These are phyloP conservation scores for Manis crassicaudata DNA, from an alignment of 2,797 vertebrate genomes.

Conservation along the genomic window DNA sequence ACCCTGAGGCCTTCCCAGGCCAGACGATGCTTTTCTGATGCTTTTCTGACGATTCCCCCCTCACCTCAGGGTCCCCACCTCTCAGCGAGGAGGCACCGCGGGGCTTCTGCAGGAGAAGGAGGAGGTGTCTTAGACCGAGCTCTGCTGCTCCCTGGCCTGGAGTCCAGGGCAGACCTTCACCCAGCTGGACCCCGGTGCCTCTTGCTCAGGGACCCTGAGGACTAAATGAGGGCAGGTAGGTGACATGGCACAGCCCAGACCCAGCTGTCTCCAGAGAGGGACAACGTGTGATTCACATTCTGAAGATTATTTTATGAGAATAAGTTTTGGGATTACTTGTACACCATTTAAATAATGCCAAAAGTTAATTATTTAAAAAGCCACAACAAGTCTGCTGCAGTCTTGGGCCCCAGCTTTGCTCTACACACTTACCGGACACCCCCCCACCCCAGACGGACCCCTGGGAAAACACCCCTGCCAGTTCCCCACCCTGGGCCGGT, in stretches of 20 bases:
- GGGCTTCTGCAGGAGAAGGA: neutral
- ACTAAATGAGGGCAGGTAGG: rapidly evolving
- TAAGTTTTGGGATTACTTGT: neutral
- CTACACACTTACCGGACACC: neutral
- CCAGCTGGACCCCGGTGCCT: neutral
- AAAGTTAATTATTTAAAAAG: conserved; percentile 10
- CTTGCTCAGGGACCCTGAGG: neutral
- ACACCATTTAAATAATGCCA: neutral
- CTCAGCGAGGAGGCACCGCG: neutral
- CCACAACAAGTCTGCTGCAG: neutral
- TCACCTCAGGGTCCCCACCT: neutral
- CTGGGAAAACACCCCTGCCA: neutral
- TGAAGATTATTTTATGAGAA: neutral
- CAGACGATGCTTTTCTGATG: neutral
- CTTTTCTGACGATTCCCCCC: neutral
- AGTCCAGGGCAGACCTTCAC: neutral
- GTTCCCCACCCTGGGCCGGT: neutral
- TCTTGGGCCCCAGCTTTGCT: neutral
- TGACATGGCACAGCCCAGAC: neutral
- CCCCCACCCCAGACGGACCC: neutral
- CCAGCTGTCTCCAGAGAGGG: neutral
- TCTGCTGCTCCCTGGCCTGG: neutral
- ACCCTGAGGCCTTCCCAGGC: neutral
- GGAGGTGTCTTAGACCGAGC: neutral
- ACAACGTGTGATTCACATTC: neutral